Percentiles rank a stretch among this genome's conserved stretches.
phyloP scores from a whole-genome alignment of 2,797 vertebrate genomes.

The Spinus olivaceus region DNA sequence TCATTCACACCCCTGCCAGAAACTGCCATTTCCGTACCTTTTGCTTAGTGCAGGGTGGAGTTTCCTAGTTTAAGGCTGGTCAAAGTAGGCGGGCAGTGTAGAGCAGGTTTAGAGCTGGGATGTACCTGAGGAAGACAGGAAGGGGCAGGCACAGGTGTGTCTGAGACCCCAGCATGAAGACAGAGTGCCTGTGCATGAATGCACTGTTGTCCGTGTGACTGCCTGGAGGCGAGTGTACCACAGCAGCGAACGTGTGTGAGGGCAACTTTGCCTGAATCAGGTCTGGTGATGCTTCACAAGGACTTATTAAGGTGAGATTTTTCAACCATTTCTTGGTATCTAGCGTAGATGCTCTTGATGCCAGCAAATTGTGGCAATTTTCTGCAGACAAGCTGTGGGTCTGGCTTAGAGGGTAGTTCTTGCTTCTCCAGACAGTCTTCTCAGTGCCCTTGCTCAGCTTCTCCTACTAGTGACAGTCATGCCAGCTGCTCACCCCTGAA shows the following conservation, averaged over 20 bases:
- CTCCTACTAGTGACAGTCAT: neutral
- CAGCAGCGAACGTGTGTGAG: neutral
- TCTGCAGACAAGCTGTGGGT: neutral
- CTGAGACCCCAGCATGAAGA: neutral
- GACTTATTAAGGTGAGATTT: conserved; percentile 16
- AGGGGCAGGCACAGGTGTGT: neutral
- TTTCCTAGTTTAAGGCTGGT: neutral
- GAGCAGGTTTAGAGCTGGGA: neutral
- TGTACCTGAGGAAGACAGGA: neutral
- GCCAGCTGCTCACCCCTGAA: neutral
- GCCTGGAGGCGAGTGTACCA: neutral
- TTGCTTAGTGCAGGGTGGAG: conserved; percentile 16
- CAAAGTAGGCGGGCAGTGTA: neutral
- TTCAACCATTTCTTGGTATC: neutral
- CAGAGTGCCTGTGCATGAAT: accelerated
- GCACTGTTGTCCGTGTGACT: neutral
- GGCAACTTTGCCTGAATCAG: neutral
- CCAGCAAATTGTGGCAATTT: neutral
- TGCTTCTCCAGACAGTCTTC: neutral
- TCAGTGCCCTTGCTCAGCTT: neutral
- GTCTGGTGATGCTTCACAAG: neutral
- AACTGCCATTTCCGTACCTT: neutral
- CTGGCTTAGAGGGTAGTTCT: neutral
- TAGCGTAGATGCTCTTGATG: neutral
- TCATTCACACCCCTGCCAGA: neutral